A percentile compares a stretch with the other conserved stretches of the same genome.
Conservation (phyloP, 2,888 invertebrate species). For the Habrosyne pyritoides region DNA sequence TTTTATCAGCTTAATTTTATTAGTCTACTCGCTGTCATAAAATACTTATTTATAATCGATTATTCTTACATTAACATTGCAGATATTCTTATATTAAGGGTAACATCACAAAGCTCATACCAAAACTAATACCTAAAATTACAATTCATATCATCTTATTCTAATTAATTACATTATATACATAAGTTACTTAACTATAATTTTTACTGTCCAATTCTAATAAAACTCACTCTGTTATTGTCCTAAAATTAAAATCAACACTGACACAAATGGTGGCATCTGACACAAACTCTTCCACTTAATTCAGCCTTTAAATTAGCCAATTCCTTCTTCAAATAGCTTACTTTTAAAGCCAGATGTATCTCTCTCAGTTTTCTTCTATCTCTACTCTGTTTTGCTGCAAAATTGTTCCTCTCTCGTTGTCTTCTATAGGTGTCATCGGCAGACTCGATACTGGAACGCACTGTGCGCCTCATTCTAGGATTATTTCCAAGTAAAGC, state of each 20-base stretch:
- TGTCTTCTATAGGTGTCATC: conserved; percentile 95
- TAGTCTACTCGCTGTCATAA: neutral
- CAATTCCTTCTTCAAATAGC: conserved; percentile 84
- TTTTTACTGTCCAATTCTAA: neutral
- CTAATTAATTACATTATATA: neutral
- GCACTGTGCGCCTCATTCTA: conserved; percentile 85
- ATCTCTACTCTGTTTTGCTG: conserved; percentile 97
- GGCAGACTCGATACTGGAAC: conserved; percentile 58
- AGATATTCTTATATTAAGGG: neutral
- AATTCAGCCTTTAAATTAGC: conserved; percentile 49
- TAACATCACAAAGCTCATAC: neutral
- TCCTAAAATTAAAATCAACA: conserved; percentile 15
- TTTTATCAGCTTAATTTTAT: neutral
- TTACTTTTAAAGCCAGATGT: conserved; percentile 94
- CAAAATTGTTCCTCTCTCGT: conserved; percentile 95
- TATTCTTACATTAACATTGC: neutral
- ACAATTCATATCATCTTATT: conserved; percentile 12
- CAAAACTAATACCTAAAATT: neutral
- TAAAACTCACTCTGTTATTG: neutral
- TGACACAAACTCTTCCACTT: conserved; percentile 38
- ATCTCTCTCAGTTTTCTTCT: conserved; percentile 95
- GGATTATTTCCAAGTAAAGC: conserved; percentile 82
- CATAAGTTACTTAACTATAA: neutral
- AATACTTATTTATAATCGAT: neutral
- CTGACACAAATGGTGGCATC: conserved; percentile 41